phyloP scores from a whole-genome alignment of 92 coral and sea anemone species.

The Virgularia gustaviana region DNA sequence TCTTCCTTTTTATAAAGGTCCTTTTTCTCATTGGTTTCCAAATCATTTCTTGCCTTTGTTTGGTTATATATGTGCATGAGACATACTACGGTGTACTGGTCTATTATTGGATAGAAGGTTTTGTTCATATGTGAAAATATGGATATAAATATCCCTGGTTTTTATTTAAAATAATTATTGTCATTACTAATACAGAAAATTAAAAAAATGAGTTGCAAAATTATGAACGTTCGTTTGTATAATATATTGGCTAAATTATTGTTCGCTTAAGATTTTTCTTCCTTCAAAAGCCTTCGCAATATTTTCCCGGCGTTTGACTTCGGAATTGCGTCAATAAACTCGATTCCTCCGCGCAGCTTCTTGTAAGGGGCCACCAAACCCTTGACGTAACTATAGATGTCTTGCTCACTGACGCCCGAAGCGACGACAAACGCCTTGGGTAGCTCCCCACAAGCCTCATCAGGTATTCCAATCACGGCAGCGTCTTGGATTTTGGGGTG shows the following conservation, averaged over 20 bases:
- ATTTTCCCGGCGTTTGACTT: conserved; percentile 79
- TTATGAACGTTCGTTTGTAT: too few relatives aligned
- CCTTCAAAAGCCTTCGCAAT: conserved; percentile 63
- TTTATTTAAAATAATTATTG: too few relatives aligned
- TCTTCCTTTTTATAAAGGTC: too few relatives aligned
- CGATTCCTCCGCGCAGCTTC: conserved; percentile 76
- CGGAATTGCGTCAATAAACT: conserved; percentile 68
- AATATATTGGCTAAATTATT: not conserved
- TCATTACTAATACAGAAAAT: too few relatives aligned
- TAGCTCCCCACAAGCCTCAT: conserved; percentile 67
- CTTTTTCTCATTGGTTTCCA: too few relatives aligned
- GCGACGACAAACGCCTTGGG: conserved; percentile 80
- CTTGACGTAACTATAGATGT: conserved; percentile 56
- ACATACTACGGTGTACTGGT: too few relatives aligned
- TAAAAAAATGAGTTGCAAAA: too few relatives aligned
- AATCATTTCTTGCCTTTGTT: too few relatives aligned
- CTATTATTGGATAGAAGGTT: too few relatives aligned
- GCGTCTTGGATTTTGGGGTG: conserved; percentile 76
- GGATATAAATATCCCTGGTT: too few relatives aligned
- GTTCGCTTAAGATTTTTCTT: conserved; percentile 15
- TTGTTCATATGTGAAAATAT: too few relatives aligned
- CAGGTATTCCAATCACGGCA: conserved; percentile 74
- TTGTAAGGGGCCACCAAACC: conserved; percentile 65
- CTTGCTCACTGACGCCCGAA: conserved; percentile 57
- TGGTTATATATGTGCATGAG: too few relatives aligned